Percentiles rank a stretch among this genome's conserved stretches.
These are phyloP conservation scores for Crioceris asparagi DNA, from an alignment of 2,888 invertebrate species.

Conservation along the genomic window DNA sequence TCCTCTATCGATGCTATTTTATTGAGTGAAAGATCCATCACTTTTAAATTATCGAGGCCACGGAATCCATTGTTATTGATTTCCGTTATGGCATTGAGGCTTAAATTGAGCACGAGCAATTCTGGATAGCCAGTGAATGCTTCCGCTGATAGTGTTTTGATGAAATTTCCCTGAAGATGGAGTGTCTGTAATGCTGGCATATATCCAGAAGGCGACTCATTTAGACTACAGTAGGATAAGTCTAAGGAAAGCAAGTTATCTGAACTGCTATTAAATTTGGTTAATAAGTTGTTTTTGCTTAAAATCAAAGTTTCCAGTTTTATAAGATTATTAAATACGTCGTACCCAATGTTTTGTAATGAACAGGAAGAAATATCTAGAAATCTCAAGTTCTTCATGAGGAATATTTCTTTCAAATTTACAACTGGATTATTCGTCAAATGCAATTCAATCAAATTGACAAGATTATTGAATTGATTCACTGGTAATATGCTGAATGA, in stretches of 20 bases:
- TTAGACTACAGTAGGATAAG: constrained; percentile 51
- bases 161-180: constrained; percentile 52
- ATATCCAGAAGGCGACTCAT: constrained; percentile 48
- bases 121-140: constrained; percentile 52
- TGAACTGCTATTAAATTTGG: constrained; percentile 38
- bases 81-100: constrained; percentile 52
- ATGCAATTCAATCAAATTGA: constrained; percentile 43
- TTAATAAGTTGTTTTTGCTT: constrained; percentile 49
- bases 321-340: constrained; percentile 48
- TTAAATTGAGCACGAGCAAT: constrained; percentile 52
- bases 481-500: constrained; percentile 47
- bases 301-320: constrained; percentile 49
- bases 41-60: constrained; percentile 45
- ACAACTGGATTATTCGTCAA: constrained; percentile 37
- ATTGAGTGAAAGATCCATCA: constrained; percentile 61
- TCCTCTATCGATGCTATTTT: constrained; percentile 50
- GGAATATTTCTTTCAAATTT: no score
- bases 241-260: constrained; percentile 47
- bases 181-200: constrained; percentile 50
- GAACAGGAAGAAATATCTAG: constrained; percentile 50
- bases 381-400: constrained; percentile 28
- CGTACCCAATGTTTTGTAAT: constrained; percentile 41
- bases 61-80: constrained; percentile 51
- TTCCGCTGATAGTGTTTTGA: constrained; percentile 45
- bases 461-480: constrained; percentile 41